Base-by-base conservation (phyloP, 1,140 invertebrate genomes). In the Alviniconcha marisindica region DNA sequence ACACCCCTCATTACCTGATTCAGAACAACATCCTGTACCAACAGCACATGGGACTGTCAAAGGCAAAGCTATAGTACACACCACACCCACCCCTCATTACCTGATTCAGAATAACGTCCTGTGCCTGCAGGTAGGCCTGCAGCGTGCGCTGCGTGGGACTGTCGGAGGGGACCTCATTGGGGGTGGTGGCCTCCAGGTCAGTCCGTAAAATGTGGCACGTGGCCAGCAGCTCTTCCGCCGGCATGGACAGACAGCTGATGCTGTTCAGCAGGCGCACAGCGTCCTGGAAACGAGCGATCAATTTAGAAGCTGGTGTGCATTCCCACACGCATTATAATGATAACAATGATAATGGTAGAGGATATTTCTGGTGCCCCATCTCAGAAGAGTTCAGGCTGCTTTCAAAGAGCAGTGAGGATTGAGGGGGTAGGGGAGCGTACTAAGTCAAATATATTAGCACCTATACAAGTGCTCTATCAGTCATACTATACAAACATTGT, bases 101-200 rank as follows among this genome's bases (percentile, higher is more conserved):
- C 91, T 92, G 91, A 73, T 88, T 80, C 0, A 92, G 89, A 14
- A 91, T 83, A 63, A 89, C 77, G 14, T 84, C 87, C 76, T 93
- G 92, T n/a, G 89, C 90, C 18, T 86, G 78, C 24, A 92, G 78
- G 81, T 92, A 93, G 60, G 86, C 83, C 31, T 87, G 79, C 42
- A 90, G 83, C 36, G 88, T 88, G 66, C 84, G 86, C 81, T 89
- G 83, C 24, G 87, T 89, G 76, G 87, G 84, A 54, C 81, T 76
- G 7, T 88, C 77, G 28, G 81, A 82, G 14, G 91, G 88, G 7
- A 77, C 38, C 38, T 89, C 85, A 0, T 74, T 82, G 28, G 86
- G 86, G 33, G 83, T 77, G 28, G 87, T 83, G 44, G 87, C 88
- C 82, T 89, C 86, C 28, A 92, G 86, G 76, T 92, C 91, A 18